Base-by-base conservation (phyloP, 2,888 invertebrate species). In the Blastobasis adustella region DNA sequence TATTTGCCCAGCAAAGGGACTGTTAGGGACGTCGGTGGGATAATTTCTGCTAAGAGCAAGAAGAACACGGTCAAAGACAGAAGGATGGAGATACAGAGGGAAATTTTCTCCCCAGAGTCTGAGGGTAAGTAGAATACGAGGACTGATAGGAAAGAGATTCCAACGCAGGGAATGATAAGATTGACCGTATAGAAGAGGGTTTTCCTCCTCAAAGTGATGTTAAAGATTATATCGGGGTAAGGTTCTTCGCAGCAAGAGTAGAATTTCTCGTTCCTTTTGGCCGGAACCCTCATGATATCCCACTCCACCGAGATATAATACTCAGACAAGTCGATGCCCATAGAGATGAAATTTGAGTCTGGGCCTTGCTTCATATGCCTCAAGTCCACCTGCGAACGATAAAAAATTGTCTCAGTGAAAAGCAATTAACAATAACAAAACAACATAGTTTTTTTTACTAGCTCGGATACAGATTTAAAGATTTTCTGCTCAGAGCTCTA, bases 131-230 rank as follows among this genome's bases (percentile, higher is more conserved):
- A 99, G 89, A 99, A 99, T 59, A 98, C 98, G 58, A 99, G 90
- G 55, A 98, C 97, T 63, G 98, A 98, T 59, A 99, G 92, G 83
- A 98, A 97, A 56, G 97, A 97, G 76, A 99, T 98, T 61, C 97
- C 97, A 58, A 99, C 96, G 79, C 98, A 98, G 51, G 98, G 98
- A 71, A 98, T 97, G 73, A 98, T 98, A 61, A 98, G 92, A 82
- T 98, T 98, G 71, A 98, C 96, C 50, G 98, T 98, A 90, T 98
- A 98, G 90, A 98, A 98, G 57, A 98, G 93, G 42, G 98, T 98
- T 89, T 98, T 98, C 68, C 98, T 91, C 66, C 98, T 90, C 56
- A 98, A 90, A 58, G 98, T 98, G 71, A 99, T 94, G 88, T 98
- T 97, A 90, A 99, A 99, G 67, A 98, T 97, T 73, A 99, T 98